These are phyloP conservation scores for Noctilio leporinus DNA, from an alignment of 2,113 vertebrate genomes.

Conservation along the genomic window DNA sequence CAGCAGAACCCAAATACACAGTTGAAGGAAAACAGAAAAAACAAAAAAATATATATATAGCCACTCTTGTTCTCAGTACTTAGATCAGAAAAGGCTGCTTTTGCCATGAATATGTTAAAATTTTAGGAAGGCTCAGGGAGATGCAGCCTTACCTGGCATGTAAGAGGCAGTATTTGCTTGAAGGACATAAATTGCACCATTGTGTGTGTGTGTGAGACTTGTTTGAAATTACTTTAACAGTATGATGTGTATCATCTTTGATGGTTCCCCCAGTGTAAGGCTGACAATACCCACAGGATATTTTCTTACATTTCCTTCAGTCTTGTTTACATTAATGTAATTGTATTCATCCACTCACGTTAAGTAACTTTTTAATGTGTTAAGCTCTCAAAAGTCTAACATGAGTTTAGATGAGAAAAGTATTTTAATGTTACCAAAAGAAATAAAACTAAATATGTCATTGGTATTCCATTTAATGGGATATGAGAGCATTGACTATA, in stretches of 20 bases:
- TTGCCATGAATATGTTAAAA: conserved; percentile 46
- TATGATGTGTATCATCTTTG: not conserved
- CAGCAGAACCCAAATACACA: not conserved
- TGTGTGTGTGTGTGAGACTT: not conserved
- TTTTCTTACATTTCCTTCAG: conserved; percentile 42
- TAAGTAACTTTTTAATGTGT: not conserved
- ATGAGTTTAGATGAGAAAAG: not conserved
- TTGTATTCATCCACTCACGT: not conserved
- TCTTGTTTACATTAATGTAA: not conserved
- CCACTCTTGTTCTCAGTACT: not conserved
- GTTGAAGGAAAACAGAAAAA: conserved; percentile 21
- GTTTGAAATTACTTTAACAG: not conserved
- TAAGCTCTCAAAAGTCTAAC: not conserved
- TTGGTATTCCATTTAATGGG: not conserved
- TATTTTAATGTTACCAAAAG: not conserved
- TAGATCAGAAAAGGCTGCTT: not conserved
- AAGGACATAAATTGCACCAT: not conserved
- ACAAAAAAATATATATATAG: not conserved
- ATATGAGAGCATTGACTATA: not conserved
- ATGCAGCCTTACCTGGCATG: not conserved
- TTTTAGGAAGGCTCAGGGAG: not conserved
- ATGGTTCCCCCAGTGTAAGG: not conserved
- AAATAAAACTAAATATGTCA: not conserved
- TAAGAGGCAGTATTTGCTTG: not conserved
- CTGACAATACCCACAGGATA: not conserved